These are phyloP conservation scores for Diachrysia chrysitis DNA, from an alignment of 2,888 invertebrate species.

Conservation along the genomic window DNA sequence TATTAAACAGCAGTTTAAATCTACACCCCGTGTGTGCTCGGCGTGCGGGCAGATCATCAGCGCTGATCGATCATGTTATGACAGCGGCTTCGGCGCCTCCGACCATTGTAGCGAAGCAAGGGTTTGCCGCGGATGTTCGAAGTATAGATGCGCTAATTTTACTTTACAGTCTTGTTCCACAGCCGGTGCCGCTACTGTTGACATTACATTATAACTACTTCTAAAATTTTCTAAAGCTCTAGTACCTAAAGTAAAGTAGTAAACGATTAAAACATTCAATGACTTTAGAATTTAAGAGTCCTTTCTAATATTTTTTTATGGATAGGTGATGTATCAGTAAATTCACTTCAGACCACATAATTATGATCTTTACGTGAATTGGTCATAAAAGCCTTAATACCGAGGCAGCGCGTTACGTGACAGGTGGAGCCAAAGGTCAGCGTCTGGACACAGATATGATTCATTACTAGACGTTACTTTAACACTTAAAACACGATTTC, in stretches of 20 bases:
- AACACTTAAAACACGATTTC: background rate
- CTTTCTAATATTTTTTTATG: too few relatives aligned
- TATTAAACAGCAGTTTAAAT: slow-evolving; percentile 25
- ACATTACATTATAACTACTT: too few relatives aligned
- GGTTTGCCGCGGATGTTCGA: slow-evolving; percentile 40
- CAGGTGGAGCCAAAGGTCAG: slow-evolving; percentile 35
- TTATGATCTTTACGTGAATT: slow-evolving; percentile 16
- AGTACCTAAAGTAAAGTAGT: too few relatives aligned
- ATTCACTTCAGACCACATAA: background rate
- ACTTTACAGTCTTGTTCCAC: background rate
- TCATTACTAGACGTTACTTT: slow-evolving; percentile 15
- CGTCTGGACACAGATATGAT: slow-evolving; percentile 35
- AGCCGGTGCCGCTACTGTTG: too few relatives aligned
- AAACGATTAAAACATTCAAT: too few relatives aligned
- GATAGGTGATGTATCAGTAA: background rate
- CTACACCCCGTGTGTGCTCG: slow-evolving; percentile 13
- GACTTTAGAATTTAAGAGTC: too few relatives aligned
- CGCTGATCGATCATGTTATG: slow-evolving; percentile 83
- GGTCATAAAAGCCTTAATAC: slow-evolving; percentile 18
- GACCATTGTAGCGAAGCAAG: slow-evolving; percentile 66
- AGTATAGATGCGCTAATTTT: slow-evolving; percentile 18
- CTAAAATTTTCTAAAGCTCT: too few relatives aligned
- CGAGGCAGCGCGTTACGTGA: slow-evolving; percentile 22
- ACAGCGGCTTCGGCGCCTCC: slow-evolving; percentile 64
- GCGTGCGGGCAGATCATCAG: slow-evolving; percentile 65